These are phyloP conservation scores for Sogatella furcifera DNA, from an alignment of 1,140 invertebrate species.

Conservation along the genomic window DNA sequence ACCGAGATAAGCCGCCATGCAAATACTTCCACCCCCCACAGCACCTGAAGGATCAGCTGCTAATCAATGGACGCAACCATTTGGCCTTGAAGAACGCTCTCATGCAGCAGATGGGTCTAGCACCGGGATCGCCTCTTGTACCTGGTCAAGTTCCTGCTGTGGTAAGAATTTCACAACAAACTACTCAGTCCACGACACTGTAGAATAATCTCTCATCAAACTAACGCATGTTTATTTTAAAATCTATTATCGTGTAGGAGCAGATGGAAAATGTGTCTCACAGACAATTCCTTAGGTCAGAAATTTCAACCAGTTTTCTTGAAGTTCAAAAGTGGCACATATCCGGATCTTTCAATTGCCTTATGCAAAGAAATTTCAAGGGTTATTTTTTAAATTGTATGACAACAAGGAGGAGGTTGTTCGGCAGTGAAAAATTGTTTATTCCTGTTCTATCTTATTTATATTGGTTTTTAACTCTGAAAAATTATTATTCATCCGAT, in stretches of 20 bases:
- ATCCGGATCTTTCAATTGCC: too few relatives aligned
- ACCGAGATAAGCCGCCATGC: constrained; percentile 98
- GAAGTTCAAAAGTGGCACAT: too few relatives aligned
- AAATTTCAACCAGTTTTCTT: too few relatives aligned
- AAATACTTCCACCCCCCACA: constrained; percentile 99
- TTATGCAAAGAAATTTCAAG: too few relatives aligned
- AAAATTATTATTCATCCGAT: too few relatives aligned
- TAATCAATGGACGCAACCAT: constrained; percentile 99
- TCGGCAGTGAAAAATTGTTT: too few relatives aligned
- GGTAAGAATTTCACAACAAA: constrained; percentile 49
- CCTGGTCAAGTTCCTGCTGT: constrained; percentile 80
- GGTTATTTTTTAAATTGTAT: too few relatives aligned
- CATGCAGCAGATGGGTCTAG: constrained; percentile 90
- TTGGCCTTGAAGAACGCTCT: constrained; percentile 93
- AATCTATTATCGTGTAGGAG: neutral
- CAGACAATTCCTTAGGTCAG: too few relatives aligned
- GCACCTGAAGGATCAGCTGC: constrained; percentile 97
- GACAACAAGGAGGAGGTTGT: too few relatives aligned
- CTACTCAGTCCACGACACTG: neutral
- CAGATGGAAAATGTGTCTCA: neutral
- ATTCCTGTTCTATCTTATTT: too few relatives aligned
- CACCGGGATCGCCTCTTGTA: constrained; percentile 73
- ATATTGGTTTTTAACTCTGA: too few relatives aligned
- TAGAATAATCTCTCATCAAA: neutral
- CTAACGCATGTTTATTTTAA: neutral